These are phyloP conservation scores for Papilio machaon DNA, from an alignment of 1,140 invertebrate species.

Conservation along the genomic window DNA sequence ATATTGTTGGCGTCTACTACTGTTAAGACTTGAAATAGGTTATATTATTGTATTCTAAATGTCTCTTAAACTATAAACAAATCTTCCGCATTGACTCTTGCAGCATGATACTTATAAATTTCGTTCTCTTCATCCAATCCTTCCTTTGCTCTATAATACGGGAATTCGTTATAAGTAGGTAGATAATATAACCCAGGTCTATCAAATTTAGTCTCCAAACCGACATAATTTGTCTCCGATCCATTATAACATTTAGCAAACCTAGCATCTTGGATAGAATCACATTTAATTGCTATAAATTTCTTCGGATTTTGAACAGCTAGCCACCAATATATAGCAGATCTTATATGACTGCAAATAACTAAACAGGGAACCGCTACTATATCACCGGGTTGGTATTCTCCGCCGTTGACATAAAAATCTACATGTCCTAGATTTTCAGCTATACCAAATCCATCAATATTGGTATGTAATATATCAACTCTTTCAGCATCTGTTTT, in stretches of 20 bases:
- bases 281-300: conserved; percentile 66
- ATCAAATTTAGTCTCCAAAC: conserved; percentile 61
- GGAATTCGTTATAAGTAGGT: conserved; percentile 68
- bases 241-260: conserved; percentile 66
- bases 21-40: no score
- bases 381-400: conserved; percentile 83
- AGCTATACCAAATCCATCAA: conserved; percentile 86
- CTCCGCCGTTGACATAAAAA: conserved; percentile 89
- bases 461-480: conserved; percentile 87
- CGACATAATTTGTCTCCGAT: conserved; percentile 59
- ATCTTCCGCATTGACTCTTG: conserved; percentile 62
- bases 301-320: conserved; percentile 70
- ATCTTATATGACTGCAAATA: conserved; percentile 67
- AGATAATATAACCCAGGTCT: conserved; percentile 70
- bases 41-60: not conserved
- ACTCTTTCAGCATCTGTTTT: conserved; percentile 84
- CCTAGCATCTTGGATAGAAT: conserved; percentile 68
- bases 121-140: conserved; percentile 67
- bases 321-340: conserved; percentile 70
- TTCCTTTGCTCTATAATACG: conserved; percentile 68
- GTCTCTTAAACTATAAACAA: conserved; percentile 51
- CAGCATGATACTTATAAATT: conserved; percentile 58
- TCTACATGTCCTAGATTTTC: conserved; percentile 86
- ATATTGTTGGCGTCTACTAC: no score
- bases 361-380: conserved; percentile 67